Evolutionary conservation across 2,797 vertebrate species (phyloP), one percentile per base, ranked within the genome.

Genomic region (Channa striata): DNA sequence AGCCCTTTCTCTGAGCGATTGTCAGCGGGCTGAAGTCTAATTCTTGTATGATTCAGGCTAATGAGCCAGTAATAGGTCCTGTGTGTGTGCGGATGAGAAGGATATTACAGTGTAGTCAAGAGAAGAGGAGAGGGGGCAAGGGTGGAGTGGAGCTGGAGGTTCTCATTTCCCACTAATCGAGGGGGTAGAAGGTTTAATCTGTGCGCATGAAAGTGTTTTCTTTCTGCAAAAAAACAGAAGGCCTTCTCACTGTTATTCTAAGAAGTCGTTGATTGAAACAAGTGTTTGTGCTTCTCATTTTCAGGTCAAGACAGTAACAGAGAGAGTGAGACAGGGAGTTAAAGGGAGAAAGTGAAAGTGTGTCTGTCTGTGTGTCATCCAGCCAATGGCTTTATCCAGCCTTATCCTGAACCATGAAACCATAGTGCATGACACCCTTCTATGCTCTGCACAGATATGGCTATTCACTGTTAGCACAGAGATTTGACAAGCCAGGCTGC

Each of bases 401-500:
- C 94, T 96, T 96, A 96, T 97, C 95, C 95, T 93, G 94, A 95
- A 95, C 95, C 96, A 95, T 95, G 95, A 96, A 96, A 95, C 95
- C 94, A 94, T 92, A 94, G 93, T 92, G 94, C 95, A 94, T 95
- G 95, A 98, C 96, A 96, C 95, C 95, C 94, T 91, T 87, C 93
- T 95, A 95, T 95, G 93, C 94, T 82, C 93, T 90, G 94, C 93
- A 93, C 94, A 96, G 95, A 97, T 94, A 95, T 93, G 91, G 95
- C 95, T 94, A 96, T 97, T 97, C 96, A 98, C 98, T 97, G 92
- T 96, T 94, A 88, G 92, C 93, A 95, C 93, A 73, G 49, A 93
- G 93, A 96, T 96, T 96, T 97, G 97, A 98, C 96, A 97, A 96
- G 97, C 96, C 95, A 97, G 95, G 93, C 95, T 97, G 96, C 95